phyloP scores from a whole-genome alignment of 1,140 invertebrate genomes.

The Brachionus manjavacas region DNA sequence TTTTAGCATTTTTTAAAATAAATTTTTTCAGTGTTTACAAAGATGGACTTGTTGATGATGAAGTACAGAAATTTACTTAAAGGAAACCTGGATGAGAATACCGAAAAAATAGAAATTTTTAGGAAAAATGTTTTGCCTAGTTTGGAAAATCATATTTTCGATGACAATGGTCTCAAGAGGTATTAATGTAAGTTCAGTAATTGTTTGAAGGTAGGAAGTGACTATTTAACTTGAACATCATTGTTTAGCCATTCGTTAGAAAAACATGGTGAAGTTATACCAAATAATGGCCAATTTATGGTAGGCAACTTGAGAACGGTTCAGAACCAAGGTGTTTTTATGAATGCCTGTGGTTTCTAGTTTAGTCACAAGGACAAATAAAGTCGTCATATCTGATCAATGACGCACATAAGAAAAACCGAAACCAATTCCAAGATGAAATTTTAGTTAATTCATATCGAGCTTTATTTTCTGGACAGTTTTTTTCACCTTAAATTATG shows the following conservation, averaged over 20 bases:
- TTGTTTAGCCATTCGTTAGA: neutral
- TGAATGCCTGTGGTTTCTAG: neutral
- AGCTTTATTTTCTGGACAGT: neutral
- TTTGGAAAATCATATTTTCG: neutral
- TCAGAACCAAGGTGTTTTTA: neutral
- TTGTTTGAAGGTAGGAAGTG: neutral
- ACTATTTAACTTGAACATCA: neutral
- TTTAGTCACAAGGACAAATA: neutral
- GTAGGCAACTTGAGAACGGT: neutral
- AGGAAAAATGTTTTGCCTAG: neutral
- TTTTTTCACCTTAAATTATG: neutral
- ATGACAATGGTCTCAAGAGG: neutral
- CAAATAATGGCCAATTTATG: neutral
- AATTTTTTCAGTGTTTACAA: neutral
- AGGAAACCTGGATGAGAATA: neutral
- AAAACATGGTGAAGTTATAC: neutral
- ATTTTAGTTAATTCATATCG: neutral
- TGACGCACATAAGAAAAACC: neutral
- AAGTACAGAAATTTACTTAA: neutral
- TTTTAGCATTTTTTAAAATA: neutral
- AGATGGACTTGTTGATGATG: neutral
- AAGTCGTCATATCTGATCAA: neutral
- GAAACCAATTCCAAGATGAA: neutral
- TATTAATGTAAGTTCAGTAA: neutral
- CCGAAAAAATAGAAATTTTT: neutral